Conservation (phyloP, 2,888 invertebrate genomes). For the Gastrophysa polygoni region DNA sequence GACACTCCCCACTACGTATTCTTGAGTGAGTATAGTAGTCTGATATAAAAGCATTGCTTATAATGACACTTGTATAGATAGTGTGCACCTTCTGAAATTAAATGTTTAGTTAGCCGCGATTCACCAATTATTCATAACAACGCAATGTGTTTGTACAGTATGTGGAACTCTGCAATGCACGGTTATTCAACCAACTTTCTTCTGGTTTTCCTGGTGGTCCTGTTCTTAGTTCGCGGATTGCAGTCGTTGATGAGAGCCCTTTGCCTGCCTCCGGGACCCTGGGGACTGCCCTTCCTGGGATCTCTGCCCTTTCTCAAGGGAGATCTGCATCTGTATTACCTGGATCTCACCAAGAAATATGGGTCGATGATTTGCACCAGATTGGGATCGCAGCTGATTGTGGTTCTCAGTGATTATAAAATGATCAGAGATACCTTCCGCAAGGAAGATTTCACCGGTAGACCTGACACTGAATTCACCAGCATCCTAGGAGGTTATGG, state of each 20-base stretch:
- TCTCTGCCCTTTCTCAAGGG: conserved; percentile 82
- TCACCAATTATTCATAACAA: conserved; percentile 14
- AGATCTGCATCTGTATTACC: conserved; percentile 77
- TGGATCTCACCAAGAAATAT: conserved; percentile 77
- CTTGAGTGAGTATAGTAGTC: conserved; percentile 47
- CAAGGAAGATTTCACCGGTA: conserved; percentile 84
- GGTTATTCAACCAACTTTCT: conserved; percentile 58
- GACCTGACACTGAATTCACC: conserved; percentile 86
- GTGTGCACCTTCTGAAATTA: conserved; percentile 40
- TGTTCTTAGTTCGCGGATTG: conserved; percentile 54
- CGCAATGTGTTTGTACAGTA: conserved; percentile 61
- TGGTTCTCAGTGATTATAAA: conserved; percentile 86
- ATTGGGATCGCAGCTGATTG: conserved; percentile 81
- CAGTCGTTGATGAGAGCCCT: conserved; percentile 53
- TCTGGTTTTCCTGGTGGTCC: conserved; percentile 62
- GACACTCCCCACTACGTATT: conserved; percentile 40
- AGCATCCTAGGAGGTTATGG: conserved; percentile 87
- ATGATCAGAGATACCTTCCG: conserved; percentile 85
- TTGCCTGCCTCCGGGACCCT: conserved; percentile 84
- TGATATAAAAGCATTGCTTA: conserved; percentile 48
- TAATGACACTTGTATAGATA: conserved; percentile 46
- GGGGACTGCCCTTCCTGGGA: conserved; percentile 85
- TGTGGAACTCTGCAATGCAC: conserved; percentile 56
- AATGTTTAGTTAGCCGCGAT: conserved; percentile 19
- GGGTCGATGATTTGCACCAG: conserved; percentile 82